Evolutionary conservation across 2,888 invertebrate genomes (phyloP).

Genomic region (Marasmarcha lunaedactyla): DNA sequence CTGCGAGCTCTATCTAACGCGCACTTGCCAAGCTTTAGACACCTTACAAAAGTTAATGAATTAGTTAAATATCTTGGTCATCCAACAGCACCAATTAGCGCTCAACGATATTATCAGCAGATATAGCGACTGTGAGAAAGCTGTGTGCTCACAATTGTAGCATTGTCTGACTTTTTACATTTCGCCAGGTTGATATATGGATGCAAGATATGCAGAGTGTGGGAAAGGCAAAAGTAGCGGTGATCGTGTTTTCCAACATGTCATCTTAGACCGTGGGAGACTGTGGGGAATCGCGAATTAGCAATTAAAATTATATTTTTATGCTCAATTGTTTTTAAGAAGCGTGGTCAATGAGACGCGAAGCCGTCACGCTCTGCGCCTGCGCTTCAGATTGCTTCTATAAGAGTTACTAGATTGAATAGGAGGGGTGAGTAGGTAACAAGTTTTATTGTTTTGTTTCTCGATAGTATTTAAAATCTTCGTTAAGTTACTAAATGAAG

Average conservation of each 20-base stretch:
- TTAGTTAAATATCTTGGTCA: constrained; percentile 44
- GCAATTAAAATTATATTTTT: constrained; percentile 33
- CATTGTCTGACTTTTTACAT: constrained; percentile 65
- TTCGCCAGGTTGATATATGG: constrained; percentile 63
- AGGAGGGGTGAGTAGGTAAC: no score
- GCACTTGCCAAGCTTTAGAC: no score
- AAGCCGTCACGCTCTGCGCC: constrained; percentile 1
- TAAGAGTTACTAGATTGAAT: no score
- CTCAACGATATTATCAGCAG: constrained; percentile 49
- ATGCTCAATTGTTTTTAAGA: constrained; percentile 29
- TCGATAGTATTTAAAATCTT: no score
- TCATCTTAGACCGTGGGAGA: constrained; percentile 61
- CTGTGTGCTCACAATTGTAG: constrained; percentile 63
- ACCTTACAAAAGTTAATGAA: no score
- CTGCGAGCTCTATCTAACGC: no score
- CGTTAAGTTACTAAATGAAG: no score
- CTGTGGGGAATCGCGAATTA: constrained; percentile 28
- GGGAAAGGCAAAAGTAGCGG: constrained; percentile 38
- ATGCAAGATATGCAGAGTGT: constrained; percentile 67
- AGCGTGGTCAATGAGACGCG: constrained; percentile 3
- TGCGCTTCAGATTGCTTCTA: neutral
- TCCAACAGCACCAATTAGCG: constrained; percentile 59
- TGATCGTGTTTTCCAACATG: constrained; percentile 54
- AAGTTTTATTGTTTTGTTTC: no score
- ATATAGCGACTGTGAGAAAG: constrained; percentile 59